phyloP scores from a whole-genome alignment of 2,888 invertebrate genomes.

The Stratiomys singularior region DNA sequence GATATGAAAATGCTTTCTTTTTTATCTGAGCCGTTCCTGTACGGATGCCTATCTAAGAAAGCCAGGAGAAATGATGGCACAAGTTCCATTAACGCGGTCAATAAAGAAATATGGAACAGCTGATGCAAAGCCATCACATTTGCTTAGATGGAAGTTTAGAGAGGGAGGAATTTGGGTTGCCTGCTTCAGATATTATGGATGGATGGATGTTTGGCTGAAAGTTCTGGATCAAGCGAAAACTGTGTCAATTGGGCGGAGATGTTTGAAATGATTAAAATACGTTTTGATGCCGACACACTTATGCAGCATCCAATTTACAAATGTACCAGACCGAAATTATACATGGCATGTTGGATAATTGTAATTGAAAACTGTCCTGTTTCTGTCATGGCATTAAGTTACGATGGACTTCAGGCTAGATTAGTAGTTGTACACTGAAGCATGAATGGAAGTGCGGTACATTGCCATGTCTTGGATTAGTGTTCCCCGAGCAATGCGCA shows the following conservation, averaged over 20 bases:
- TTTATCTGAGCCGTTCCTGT: conserved; percentile 28
- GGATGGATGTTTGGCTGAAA: no score
- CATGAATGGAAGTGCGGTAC: no score
- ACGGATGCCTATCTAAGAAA: conserved; percentile 9
- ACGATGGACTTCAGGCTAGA: no score
- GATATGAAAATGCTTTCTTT: conserved; percentile 28
- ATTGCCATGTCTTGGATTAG: no score
- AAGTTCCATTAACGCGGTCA: conserved; percentile 37
- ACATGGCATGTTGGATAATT: neutral
- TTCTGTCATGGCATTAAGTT: no score
- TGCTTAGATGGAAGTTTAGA: conserved; percentile 27
- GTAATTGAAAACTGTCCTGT: neutral
- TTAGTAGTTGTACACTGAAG: no score
- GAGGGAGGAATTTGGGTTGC: neutral
- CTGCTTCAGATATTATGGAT: neutral
- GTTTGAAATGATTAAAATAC: conserved; percentile 14
- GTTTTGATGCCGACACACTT: conserved; percentile 2
- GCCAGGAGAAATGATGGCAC: neutral
- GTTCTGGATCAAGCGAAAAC: neutral
- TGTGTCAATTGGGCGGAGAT: neutral
- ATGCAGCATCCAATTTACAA: neutral
- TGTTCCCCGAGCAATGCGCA: no score
- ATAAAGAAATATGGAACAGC: conserved; percentile 43
- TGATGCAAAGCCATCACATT: conserved; percentile 30
- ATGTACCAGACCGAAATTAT: neutral